Evolutionary conservation across 2,888 invertebrate species (phyloP).

Genomic region (Plebejus melissa): DNA sequence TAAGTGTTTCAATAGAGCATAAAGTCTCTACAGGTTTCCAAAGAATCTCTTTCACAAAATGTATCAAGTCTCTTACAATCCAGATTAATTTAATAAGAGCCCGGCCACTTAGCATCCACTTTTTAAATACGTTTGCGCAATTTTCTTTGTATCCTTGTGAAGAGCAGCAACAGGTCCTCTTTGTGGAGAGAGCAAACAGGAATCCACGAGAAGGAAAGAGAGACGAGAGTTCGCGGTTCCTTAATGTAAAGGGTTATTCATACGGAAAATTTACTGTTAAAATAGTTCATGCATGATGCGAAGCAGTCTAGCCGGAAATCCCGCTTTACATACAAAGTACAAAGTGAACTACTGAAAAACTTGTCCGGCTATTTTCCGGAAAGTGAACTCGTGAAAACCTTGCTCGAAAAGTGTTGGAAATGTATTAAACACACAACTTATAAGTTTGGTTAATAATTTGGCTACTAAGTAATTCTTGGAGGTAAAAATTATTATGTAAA

Average conservation of each 20-base stretch:
- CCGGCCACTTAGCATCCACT: neutral
- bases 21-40: neutral
- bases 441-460: no score
- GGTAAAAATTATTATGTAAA: no score
- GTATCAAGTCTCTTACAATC: neutral
- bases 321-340: slow-evolving; percentile 12
- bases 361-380: neutral
- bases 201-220: neutral
- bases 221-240: neutral
- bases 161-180: slow-evolving; percentile 25
- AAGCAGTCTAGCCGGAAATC: slow-evolving; percentile 1
- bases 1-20: neutral
- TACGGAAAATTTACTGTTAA: slow-evolving; percentile 20
- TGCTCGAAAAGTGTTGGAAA: neutral
- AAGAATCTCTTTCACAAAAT: neutral
- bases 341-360: slow-evolving; percentile 12
- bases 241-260: slow-evolving; percentile 15
- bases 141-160: slow-evolving; percentile 17
- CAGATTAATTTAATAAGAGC: neutral
- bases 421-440: neutral
- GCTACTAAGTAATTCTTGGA: no score
- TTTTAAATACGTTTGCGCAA: slow-evolving; percentile 4
- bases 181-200: neutral
- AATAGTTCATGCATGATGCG: slow-evolving; percentile 14
- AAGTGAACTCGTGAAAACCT: neutral